Evolutionary conservation across 2,113 vertebrate species (phyloP).

Genomic region (Phycodurus eques): DNA sequence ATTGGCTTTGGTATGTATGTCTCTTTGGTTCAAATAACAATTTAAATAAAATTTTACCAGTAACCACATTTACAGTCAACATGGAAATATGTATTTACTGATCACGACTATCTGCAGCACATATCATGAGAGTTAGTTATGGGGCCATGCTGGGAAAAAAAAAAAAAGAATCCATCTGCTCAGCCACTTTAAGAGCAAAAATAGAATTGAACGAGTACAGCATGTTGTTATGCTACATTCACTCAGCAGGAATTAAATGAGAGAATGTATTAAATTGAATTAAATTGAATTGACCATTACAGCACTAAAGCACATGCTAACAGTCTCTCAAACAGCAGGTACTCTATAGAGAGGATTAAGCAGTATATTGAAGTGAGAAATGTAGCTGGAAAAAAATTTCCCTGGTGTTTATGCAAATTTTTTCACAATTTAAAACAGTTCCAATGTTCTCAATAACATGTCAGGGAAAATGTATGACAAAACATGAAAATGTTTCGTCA

Average conservation of each 20-base stretch:
- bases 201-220: slow-evolving; percentile 19
- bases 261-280: slow-evolving; percentile 3
- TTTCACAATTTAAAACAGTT: no score
- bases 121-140: background rate
- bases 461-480: no score
- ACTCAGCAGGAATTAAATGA: slow-evolving; percentile 31
- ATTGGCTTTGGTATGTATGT: background rate
- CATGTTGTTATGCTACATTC: slow-evolving; percentile 9
- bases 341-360: background rate
- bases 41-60: background rate
- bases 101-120: background rate
- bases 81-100: background rate
- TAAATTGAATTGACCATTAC: slow-evolving; percentile 26
- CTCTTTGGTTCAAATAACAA: background rate
- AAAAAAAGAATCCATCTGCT: background rate
- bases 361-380: background rate
- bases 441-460: no score
- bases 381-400: no score
- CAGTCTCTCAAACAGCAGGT: slow-evolving; percentile 25
- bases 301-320: slow-evolving; percentile 15
- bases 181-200: slow-evolving; percentile 7
- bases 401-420: no score
- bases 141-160: slow-evolving; percentile 4
- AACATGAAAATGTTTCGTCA: no score
- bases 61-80: background rate